A percentile compares a stretch with the other conserved stretches of the same genome.
Evolutionary conservation across 2,888 invertebrate genomes (phyloP).

Genomic region (Tricholauxania praeusta): DNA sequence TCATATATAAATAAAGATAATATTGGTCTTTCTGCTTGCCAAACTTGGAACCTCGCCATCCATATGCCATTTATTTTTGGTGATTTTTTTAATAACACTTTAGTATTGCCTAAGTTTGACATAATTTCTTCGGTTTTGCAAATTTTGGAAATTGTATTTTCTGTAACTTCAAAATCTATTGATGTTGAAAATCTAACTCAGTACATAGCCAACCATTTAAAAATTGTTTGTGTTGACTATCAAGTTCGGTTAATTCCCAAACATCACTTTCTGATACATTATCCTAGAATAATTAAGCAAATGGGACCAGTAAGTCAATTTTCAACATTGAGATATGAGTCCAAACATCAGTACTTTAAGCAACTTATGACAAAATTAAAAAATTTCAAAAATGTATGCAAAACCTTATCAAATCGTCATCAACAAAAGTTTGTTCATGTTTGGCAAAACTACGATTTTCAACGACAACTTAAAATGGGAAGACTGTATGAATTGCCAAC

Average conservation of each 20-base stretch:
- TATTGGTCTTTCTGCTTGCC: background rate
- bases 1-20: background rate
- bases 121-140: no score
- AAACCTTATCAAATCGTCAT: background rate
- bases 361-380: background rate
- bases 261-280: constrained; percentile 2
- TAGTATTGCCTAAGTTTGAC: no score
- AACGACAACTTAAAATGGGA: background rate
- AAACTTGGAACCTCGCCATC: background rate
- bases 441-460: background rate
- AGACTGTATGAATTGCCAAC: background rate
- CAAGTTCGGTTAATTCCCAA: background rate
- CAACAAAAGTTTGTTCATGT: background rate
- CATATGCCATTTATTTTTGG: constrained; percentile 22
- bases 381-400: constrained; percentile 2
- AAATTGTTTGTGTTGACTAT: background rate
- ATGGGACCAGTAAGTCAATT: constrained; percentile 1
- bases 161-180: background rate
- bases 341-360: background rate
- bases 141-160: no score
- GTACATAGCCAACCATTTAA: background rate
- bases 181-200: constrained; percentile 4
- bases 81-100: constrained; percentile 15
- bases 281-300: constrained; percentile 1
- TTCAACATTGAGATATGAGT: constrained; percentile 3